Evolutionary conservation across 2,888 invertebrate genomes (phyloP), one percentile per base, ranked within the genome.

Genomic region (Bhutanitis thaidina): DNA sequence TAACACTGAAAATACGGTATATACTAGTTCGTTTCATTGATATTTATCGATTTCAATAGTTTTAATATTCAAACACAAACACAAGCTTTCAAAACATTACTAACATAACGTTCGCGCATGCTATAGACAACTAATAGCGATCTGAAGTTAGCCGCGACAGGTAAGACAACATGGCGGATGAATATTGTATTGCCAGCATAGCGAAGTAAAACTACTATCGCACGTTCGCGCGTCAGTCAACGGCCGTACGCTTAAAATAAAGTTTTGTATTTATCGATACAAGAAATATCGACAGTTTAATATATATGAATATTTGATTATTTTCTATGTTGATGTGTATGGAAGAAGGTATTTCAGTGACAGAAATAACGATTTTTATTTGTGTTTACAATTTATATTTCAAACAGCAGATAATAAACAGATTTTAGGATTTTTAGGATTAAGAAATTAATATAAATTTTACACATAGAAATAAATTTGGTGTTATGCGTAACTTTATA

Each of bases 11-110:
- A 47, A 44, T 40, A 57, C 36, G 10, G 32, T 49, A 52, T 45
- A 54, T 53, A 48, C 30, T 63, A 60, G 53, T 66, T 56, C 62
- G 60, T 72, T 77, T 69, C 76, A 84, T 82, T 80, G 67, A 75
- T 65, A 59, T 73, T 70, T 56, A 58, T 54, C 32, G 49, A 59
- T 64, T 62, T 54, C 52, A 52, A 58, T 62, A 56, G 57, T 57
- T 60, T 66, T 53, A 57, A 62, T 60, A 62, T 49, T 61, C 54
- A 51, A 53, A 61, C 62, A 62, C 63, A 55, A 53, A 50, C 65
- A 67, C 62, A 74, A 75, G 71, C 55, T 72, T 78, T 80, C 72
- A 81, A 80, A 81, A 79, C 75, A 80, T 72, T 79, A 79, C 77
- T 82, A 83, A 76, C 69, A 63, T 79, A 83, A 82, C 81, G 84